Percentiles rank a stretch among this genome's conserved stretches.
Conservation (phyloP, 2,888 invertebrate genomes). For the Yponomeuta plumbellus region DNA sequence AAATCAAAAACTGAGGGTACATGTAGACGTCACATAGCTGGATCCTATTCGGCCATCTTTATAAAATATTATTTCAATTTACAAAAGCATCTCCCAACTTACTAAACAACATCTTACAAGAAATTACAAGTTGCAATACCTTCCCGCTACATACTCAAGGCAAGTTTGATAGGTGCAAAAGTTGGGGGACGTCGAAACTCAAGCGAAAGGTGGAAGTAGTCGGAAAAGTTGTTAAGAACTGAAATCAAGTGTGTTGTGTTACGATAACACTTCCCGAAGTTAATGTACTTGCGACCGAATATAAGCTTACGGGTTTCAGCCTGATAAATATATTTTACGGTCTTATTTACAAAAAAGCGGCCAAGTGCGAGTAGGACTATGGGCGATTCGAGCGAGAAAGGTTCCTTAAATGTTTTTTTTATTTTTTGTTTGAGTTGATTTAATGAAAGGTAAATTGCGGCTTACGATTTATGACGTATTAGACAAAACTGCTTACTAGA, state of each 20-base stretch:
- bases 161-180: not conserved
- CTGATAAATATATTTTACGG: not conserved
- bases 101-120: not conserved
- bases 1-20: no score
- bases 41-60: no score
- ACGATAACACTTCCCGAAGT: not conserved
- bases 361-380: no score
- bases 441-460: no score
- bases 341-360: no score
- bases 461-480: no score
- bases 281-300: not conserved
- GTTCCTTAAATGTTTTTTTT: no score
- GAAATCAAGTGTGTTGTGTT: conserved; percentile 3
- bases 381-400: no score
- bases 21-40: no score
- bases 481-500: no score
- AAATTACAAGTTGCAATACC: not conserved
- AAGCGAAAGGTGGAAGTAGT: not conserved
- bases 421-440: no score
- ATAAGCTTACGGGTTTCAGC: not conserved
- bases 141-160: not conserved
- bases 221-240: not conserved
- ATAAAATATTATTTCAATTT: no score
- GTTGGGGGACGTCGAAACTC: not conserved
- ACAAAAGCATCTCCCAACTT: not conserved